Evolutionary conservation across 2,113 vertebrate genomes (phyloP), one percentile per base, ranked within the genome.

Genomic region (Anhinga anhinga): DNA sequence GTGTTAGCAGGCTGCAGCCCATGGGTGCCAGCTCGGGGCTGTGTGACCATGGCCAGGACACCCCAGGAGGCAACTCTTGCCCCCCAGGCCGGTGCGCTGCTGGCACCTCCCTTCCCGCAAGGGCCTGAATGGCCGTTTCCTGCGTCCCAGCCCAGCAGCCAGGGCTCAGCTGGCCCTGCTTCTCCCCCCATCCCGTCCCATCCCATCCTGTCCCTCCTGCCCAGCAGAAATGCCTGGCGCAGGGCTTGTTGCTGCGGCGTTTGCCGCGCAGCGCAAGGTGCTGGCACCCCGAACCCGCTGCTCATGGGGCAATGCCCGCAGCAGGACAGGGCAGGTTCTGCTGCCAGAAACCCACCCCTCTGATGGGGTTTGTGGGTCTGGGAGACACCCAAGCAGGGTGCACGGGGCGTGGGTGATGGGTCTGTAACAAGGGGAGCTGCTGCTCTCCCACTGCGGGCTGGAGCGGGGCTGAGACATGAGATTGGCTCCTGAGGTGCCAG

Each of bases 371-470:
- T 71, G 50, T 44, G 63, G n/a, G 12, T 30, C 30, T 66, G 40
- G n/a, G 45, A 59, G 38, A 85, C 22, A 45, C 11, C 19, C 25
- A 11, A 44, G 17, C 25, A 21, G 19, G 30, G 30, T 11, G 7
- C 20, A 5, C 0, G 4, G 61, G 36, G 36, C 0, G 2, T 15
- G 53, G 20, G 36, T 3, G 19, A 83, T 27, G 13, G 20, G 30
- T 53, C 63, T 45, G 40, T 11, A 32, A 23, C 14, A 29, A 67
- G 26, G 53, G n/a, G 44, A 77, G 21, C 14, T 40, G 52, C 63
- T 55, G 32, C 40, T 90, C 19, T 55, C 21, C 13, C 29, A 17
- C 49, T 21, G 15, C 17, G 47, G 78, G n/a, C 58, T 95, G 89
- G 74, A 85, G 29, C 3, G 0, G 20, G 76, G 36, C 30, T 56